Conservation (phyloP, 2,113 vertebrate species). For the Cottus gobio region DNA sequence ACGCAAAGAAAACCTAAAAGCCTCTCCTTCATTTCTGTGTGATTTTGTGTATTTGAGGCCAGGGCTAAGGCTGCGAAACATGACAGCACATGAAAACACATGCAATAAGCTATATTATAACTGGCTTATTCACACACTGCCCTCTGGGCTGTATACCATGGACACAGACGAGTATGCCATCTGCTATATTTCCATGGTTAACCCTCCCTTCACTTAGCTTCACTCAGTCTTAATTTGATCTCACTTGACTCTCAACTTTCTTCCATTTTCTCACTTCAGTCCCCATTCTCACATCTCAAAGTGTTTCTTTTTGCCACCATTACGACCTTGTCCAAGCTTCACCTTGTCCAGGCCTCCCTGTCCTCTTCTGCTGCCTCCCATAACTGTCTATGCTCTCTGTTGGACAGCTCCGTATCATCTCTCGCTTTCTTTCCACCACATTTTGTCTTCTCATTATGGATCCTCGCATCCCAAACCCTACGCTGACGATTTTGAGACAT, state of each 20-base stretch:
- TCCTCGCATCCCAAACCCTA: conserved; percentile 7
- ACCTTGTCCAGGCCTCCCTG: background rate
- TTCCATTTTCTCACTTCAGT: conserved; percentile 40
- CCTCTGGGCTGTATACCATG: conserved; percentile 52
- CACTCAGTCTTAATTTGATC: conserved; percentile 23
- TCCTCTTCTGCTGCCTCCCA: conserved; percentile 12
- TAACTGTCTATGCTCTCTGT: conserved; percentile 11
- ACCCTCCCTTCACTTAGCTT: conserved; percentile 21
- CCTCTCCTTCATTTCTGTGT: conserved; percentile 5
- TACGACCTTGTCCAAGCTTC: background rate
- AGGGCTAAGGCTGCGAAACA: conserved; percentile 4
- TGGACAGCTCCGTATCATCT: conserved; percentile 14
- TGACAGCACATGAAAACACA: conserved; percentile 22
- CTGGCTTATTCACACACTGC: conserved; percentile 24
- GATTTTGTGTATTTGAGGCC: conserved; percentile 14
- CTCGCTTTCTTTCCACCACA: conserved; percentile 1
- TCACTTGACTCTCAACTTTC: conserved; percentile 7
- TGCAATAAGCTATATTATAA: conserved; percentile 19
- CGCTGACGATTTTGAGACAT: conserved; percentile 12
- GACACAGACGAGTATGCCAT: conserved; percentile 57
- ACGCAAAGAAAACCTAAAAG: conserved; percentile 6
- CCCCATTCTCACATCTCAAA: conserved; percentile 32
- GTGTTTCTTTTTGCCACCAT: conserved; percentile 24
- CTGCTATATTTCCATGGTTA: conserved; percentile 45
- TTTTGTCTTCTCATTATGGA: conserved; percentile 23